Conservation (phyloP, 2,797 vertebrate species). For the Oreochromis grahami region DNA sequence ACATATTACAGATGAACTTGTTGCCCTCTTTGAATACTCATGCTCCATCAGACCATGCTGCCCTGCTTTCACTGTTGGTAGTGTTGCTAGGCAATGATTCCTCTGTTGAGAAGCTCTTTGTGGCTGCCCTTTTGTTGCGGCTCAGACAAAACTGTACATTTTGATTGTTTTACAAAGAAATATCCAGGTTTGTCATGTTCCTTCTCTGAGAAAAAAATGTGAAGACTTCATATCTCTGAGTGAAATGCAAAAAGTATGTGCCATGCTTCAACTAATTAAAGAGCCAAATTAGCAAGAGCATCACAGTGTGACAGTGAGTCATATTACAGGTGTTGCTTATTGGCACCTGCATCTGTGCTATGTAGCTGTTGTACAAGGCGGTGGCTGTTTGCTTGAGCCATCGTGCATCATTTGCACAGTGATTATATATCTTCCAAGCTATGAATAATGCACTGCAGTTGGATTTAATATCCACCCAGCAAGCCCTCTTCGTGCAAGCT, state of each 20-base stretch:
- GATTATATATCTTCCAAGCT: not conserved
- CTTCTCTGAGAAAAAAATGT: not conserved
- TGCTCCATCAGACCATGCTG: not conserved
- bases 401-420: not conserved
- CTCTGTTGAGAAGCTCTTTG: not conserved
- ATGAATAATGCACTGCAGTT: not conserved
- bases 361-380: not conserved
- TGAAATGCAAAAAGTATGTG: not conserved
- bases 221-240: not conserved
- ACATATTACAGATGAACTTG: not conserved
- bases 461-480: conserved; percentile 24
- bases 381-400: not conserved
- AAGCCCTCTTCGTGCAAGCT: conserved; percentile 9
- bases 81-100: conserved; percentile 44
- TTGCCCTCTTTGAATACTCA: not conserved
- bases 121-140: conserved; percentile 8
- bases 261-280: not conserved
- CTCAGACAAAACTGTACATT: not conserved
- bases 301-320: not conserved
- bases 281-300: not conserved
- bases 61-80: not conserved
- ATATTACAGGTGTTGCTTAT: not conserved
- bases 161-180: conserved; percentile 7
- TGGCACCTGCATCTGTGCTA: not conserved
- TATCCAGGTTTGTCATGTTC: not conserved